Conservation (phyloP, 2,797 vertebrate genomes). For the Megalops cyprinoides region DNA sequence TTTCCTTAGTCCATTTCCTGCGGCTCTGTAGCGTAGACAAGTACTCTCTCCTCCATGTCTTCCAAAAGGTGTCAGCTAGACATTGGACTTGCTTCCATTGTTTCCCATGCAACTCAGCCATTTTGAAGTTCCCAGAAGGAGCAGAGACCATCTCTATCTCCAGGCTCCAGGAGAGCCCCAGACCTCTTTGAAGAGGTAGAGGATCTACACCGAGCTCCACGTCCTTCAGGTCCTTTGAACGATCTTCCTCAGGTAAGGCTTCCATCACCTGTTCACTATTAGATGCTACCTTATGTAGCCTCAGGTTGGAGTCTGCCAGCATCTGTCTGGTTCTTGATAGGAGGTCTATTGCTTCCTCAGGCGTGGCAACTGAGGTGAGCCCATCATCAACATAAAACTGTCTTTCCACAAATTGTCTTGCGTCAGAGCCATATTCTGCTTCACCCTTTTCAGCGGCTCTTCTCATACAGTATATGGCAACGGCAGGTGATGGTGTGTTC, state of each 20-base stretch:
- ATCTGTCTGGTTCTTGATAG: conserved; percentile 3
- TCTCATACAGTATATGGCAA: background rate
- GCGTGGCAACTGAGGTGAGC: conserved; percentile 12
- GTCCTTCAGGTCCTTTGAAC: background rate
- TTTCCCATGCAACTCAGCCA: background rate
- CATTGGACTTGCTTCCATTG: conserved; percentile 29
- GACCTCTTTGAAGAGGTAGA: background rate
- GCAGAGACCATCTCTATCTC: background rate
- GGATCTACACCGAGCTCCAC: background rate
- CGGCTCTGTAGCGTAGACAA: background rate
- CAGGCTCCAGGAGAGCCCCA: background rate
- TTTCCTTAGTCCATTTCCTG: background rate
- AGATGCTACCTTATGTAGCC: conserved; percentile 21
- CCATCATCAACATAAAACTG: conserved; percentile 39
- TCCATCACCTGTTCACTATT: background rate
- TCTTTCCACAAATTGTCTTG: conserved; percentile 20
- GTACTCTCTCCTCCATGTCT: background rate
- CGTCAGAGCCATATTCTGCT: background rate
- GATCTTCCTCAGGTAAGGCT: background rate
- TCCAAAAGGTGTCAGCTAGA: conserved; percentile 20
- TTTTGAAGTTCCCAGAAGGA: conserved; percentile 17
- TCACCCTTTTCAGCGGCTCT: background rate
- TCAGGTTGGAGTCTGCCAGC: conserved; percentile 33
- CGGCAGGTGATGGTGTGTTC: background rate
- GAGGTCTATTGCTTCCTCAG: conserved; percentile 24